These are phyloP conservation scores for Drosophila nasuta DNA, from an alignment of 1,140 invertebrate genomes.

Conservation along the genomic window DNA sequence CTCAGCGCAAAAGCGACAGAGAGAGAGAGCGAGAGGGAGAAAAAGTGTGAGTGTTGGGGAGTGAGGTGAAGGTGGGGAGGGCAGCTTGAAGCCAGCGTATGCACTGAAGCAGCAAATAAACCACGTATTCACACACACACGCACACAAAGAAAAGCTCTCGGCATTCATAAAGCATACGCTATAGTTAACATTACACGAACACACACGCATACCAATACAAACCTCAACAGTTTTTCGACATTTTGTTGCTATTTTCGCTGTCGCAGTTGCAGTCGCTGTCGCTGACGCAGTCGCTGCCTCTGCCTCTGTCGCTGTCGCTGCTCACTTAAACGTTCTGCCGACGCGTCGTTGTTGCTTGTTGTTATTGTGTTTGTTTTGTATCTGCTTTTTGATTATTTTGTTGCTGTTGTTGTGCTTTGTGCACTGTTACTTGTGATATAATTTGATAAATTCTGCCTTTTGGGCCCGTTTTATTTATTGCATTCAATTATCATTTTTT, in stretches of 20 bases:
- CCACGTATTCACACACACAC: conserved; percentile 73
- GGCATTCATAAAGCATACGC: conserved; percentile 45
- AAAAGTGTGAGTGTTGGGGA: conserved; percentile 3
- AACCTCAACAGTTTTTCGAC: conserved; percentile 79
- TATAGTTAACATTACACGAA: conserved; percentile 20
- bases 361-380: conserved; percentile 64
- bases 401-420: conserved; percentile 34
- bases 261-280: conserved; percentile 41
- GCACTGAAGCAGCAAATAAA: conserved; percentile 81
- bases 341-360: conserved; percentile 4
- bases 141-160: conserved; percentile 39
- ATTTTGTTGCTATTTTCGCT: conserved; percentile 76
- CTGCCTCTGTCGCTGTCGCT: conserved; percentile 30
- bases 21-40: background rate
- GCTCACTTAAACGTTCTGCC: conserved; percentile 65
- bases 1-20: conserved; percentile 36
- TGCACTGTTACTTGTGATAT: conserved; percentile 73
- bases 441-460: conserved; percentile 69
- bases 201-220: conserved; percentile 40
- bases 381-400: conserved; percentile 75
- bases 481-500: conserved; percentile 69
- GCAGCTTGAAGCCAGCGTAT: conserved; percentile 49
- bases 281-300: conserved; percentile 36
- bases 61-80: conserved; percentile 29
- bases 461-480: conserved; percentile 56